Evolutionary conservation across 2,113 vertebrate species (phyloP).

Genomic region (Gobiocypris rarus): DNA sequence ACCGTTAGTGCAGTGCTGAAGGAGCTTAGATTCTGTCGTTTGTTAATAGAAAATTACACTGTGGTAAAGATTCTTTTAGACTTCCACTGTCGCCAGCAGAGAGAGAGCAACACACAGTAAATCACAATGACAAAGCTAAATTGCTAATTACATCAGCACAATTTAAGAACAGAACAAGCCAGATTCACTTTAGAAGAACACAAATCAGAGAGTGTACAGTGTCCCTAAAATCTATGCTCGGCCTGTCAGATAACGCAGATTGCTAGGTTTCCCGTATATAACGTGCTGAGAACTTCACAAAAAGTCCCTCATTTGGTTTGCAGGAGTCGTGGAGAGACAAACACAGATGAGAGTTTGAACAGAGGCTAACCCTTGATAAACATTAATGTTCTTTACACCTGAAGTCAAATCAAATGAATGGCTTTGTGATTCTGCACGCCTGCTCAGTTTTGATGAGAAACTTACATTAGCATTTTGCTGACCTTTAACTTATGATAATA

Average conservation of each 20-base stretch:
- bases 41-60: slow-evolving; percentile 44
- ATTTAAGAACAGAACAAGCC: slow-evolving; percentile 38
- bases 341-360: background rate
- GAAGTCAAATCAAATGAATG: slow-evolving; percentile 12
- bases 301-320: background rate
- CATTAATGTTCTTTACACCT: background rate
- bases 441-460: slow-evolving; percentile 15
- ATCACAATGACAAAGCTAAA: slow-evolving; percentile 61
- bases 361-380: background rate
- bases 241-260: background rate
- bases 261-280: background rate
- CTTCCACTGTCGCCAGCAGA: slow-evolving; percentile 49
- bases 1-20: slow-evolving; percentile 24
- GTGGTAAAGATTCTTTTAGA: slow-evolving; percentile 43
- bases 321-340: background rate
- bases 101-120: slow-evolving; percentile 51
- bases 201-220: background rate
- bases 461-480: slow-evolving; percentile 55
- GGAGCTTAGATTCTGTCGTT: background rate
- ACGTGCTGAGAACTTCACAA: background rate
- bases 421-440: slow-evolving; percentile 9
- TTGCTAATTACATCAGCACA: slow-evolving; percentile 54
- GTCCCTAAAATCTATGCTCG: background rate
- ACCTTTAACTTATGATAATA: slow-evolving; percentile 52
- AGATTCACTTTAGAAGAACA: slow-evolving; percentile 28